Conservation (phyloP, 2,113 vertebrate genomes). For the Hystrix cristata region DNA sequence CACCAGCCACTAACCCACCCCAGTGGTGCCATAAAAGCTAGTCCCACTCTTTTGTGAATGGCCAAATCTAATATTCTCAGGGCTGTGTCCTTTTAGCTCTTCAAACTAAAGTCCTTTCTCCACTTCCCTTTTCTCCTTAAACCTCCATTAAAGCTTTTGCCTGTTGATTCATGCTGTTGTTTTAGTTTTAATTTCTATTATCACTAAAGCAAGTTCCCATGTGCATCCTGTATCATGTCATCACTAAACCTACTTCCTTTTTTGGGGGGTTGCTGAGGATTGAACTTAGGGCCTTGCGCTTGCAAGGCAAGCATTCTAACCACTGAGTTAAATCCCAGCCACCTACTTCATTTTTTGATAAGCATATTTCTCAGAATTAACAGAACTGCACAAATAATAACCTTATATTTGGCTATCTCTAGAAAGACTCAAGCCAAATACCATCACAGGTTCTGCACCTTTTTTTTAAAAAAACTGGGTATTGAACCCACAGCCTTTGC, state of each 20-base stretch:
- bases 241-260: not conserved
- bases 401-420: not conserved
- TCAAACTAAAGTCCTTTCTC: not conserved
- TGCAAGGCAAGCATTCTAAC: too few species aligned
- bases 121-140: not conserved
- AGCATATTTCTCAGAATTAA: not conserved
- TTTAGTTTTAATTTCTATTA: not conserved
- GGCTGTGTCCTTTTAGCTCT: not conserved
- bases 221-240: not conserved
- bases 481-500: too few species aligned
- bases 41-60: not conserved
- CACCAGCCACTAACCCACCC: not conserved
- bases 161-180: not conserved
- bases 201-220: not conserved
- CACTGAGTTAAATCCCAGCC: too few species aligned
- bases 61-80: not conserved
- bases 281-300: too few species aligned
- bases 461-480: not conserved
- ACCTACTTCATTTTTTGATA: not conserved
- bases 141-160: not conserved
- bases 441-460: not conserved
- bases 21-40: not conserved
- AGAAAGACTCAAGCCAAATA: not conserved
- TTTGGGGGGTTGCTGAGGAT: too few species aligned
- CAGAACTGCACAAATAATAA: not conserved